phyloP scores from a whole-genome alignment of 2,888 invertebrate genomes.

The Deilephila porcellus region DNA sequence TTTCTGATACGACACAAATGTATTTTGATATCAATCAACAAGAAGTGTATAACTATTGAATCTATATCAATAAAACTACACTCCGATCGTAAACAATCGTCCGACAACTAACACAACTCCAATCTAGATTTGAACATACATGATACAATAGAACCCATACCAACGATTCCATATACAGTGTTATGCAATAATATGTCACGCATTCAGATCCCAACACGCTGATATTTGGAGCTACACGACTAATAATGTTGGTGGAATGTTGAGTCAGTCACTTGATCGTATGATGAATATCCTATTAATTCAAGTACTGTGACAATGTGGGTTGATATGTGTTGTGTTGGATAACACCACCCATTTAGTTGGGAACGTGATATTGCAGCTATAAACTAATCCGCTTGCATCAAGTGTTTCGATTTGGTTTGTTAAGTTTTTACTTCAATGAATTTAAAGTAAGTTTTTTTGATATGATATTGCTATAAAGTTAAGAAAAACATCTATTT shows the following conservation, averaged over 20 bases:
- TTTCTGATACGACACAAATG: too few species aligned
- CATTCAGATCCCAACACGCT: neutral
- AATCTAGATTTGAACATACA: slow-evolving; percentile 2
- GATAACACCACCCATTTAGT: neutral
- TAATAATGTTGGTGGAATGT: slow-evolving; percentile 27
- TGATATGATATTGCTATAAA: too few species aligned
- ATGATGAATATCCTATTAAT: slow-evolving; percentile 26
- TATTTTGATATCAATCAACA: too few species aligned
- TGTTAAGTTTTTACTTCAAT: neutral
- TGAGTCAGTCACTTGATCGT: slow-evolving; percentile 20
- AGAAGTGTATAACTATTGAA: too few species aligned
- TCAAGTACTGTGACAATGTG: slow-evolving; percentile 26
- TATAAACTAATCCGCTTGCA: neutral
- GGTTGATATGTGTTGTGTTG: slow-evolving; percentile 16
- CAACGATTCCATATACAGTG: neutral
- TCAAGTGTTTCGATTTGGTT: neutral
- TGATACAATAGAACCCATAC: neutral
- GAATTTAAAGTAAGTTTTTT: too few species aligned
- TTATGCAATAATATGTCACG: slow-evolving; percentile 26
- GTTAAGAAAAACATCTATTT: too few species aligned
- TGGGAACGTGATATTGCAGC: slow-evolving; percentile 1
- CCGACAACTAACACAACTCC: slow-evolving; percentile 1
- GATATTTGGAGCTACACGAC: slow-evolving; percentile 25
- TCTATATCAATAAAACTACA: neutral
- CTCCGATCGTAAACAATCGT: neutral